A percentile compares a stretch with the other conserved stretches of the same genome.
phyloP scores from a whole-genome alignment of 2,888 invertebrate species.

The Chrysotoxum bicinctum region DNA sequence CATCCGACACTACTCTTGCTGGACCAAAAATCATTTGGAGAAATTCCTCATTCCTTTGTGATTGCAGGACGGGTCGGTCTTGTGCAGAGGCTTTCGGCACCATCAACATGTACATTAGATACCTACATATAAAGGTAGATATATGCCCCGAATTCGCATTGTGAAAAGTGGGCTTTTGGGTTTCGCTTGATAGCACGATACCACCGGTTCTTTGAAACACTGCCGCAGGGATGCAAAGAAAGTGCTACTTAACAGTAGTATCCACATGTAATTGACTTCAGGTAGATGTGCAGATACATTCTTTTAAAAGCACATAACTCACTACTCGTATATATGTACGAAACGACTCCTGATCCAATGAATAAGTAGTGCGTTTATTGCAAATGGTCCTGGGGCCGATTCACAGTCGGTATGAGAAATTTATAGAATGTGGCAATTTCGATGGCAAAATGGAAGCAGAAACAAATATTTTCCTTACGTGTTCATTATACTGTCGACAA shows the following conservation, averaged over 20 bases:
- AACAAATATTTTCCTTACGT: constrained; percentile 67
- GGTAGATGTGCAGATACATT: constrained; percentile 50
- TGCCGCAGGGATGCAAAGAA: constrained; percentile 69
- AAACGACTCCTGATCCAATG: constrained; percentile 43
- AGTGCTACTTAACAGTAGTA: constrained; percentile 71
- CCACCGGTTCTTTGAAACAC: constrained; percentile 58
- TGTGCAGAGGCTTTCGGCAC: constrained; percentile 43
- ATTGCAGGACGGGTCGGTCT: constrained; percentile 39
- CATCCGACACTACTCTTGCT: constrained; percentile 9
- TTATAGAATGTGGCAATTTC: constrained; percentile 65
- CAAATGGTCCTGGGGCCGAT: constrained; percentile 56
- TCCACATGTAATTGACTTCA: constrained; percentile 41
- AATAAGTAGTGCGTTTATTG: constrained; percentile 71
- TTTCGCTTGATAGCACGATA: constrained; percentile 65
- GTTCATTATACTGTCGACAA: constrained; percentile 68
- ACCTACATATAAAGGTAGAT: not conserved
- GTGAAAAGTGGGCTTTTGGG: constrained; percentile 65
- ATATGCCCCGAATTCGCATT: constrained; percentile 36
- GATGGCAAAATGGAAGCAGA: constrained; percentile 59
- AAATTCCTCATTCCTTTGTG: constrained; percentile 66
- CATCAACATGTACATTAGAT: not conserved
- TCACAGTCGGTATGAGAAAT: constrained; percentile 38
- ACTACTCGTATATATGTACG: no score
- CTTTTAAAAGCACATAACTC: constrained; percentile 68
- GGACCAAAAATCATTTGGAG: constrained; percentile 56